Conservation (phyloP, 2,888 invertebrate genomes). For the Amaurobius ferox region DNA sequence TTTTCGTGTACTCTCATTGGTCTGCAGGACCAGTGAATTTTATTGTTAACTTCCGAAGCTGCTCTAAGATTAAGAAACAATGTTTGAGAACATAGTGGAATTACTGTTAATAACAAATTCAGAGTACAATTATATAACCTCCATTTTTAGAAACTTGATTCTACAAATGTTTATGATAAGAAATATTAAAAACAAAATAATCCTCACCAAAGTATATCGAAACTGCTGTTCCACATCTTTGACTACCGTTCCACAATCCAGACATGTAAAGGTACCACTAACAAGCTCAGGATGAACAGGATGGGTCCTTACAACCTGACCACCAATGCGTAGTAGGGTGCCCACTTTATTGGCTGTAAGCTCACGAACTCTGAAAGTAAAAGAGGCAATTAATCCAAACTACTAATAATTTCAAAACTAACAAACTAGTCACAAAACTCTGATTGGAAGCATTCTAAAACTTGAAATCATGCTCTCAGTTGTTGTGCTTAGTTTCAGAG, state of each 20-base stretch:
- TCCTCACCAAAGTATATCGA: constrained; percentile 84
- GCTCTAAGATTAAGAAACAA: too few species aligned
- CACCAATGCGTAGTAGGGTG: constrained; percentile 91
- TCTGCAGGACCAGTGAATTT: too few species aligned
- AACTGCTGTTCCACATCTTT: constrained; percentile 98
- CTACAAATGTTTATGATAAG: background rate
- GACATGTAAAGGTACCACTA: constrained; percentile 89
- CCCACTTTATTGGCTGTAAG: constrained; percentile 95
- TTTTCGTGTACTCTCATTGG: too few species aligned
- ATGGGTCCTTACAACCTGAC: constrained; percentile 94
- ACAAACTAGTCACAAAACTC: too few species aligned
- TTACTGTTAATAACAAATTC: too few species aligned
- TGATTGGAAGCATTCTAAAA: too few species aligned
- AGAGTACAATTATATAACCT: too few species aligned
- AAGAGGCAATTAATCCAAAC: background rate
- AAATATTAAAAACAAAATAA: constrained; percentile 6
- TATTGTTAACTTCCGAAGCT: too few species aligned
- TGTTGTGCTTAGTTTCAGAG: too few species aligned
- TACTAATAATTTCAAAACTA: too few species aligned
- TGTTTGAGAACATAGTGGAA: too few species aligned
- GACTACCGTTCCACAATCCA: constrained; percentile 96
- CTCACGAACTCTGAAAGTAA: constrained; percentile 84
- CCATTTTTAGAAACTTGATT: background rate
- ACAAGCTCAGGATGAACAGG: constrained; percentile 99
- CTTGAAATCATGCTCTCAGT: too few species aligned